A percentile compares a stretch with the other conserved stretches of the same genome.
Evolutionary conservation across 1,140 invertebrate genomes (phyloP).

Genomic region (Elysia chlorotica): DNA sequence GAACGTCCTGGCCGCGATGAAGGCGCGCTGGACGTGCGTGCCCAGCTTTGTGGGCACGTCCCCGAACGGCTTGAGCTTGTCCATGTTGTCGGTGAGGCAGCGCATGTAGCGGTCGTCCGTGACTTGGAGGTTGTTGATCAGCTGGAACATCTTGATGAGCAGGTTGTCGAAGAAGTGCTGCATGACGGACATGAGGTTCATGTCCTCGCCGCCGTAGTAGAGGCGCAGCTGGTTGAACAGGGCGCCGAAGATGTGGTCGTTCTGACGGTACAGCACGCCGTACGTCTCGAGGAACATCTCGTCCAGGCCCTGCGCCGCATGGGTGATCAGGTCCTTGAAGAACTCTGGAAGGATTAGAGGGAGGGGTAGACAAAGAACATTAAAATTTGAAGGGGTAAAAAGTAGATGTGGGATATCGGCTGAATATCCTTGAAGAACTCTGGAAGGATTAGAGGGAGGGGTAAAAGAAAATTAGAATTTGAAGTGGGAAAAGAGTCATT

Average conservation of each 20-base stretch:
- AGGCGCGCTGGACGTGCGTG: slow-evolving; percentile 86
- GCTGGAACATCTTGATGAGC: slow-evolving; percentile 93
- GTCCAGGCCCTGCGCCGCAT: slow-evolving; percentile 85
- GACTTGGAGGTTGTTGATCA: slow-evolving; percentile 87
- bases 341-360: slow-evolving; percentile 70
- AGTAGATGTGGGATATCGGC: not conserved
- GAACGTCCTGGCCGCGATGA: slow-evolving; percentile 92
- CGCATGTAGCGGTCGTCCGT: slow-evolving; percentile 84
- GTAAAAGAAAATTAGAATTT: not conserved
- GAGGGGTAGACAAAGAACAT: not conserved
- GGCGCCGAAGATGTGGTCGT: slow-evolving; percentile 89
- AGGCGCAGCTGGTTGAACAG: slow-evolving; percentile 88
- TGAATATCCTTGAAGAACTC: too few relatives aligned
- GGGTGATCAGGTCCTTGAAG: slow-evolving; percentile 81
- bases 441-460: not conserved
- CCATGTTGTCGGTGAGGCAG: slow-evolving; percentile 90
- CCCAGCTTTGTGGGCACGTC: slow-evolving; percentile 90
- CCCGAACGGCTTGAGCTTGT: slow-evolving; percentile 89
- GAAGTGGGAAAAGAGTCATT: not conserved
- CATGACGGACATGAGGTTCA: slow-evolving; percentile 83
- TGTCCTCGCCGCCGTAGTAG: slow-evolving; percentile 77
- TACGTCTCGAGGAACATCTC: slow-evolving; percentile 94
- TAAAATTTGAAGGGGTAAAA: not conserved
- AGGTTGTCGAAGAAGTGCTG: slow-evolving; percentile 91
- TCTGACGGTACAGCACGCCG: slow-evolving; percentile 92